Evolutionary conservation across 2,797 vertebrate species (phyloP), one percentile per base, ranked within the genome.

Genomic region (Microcaecilia unicolor): DNA sequence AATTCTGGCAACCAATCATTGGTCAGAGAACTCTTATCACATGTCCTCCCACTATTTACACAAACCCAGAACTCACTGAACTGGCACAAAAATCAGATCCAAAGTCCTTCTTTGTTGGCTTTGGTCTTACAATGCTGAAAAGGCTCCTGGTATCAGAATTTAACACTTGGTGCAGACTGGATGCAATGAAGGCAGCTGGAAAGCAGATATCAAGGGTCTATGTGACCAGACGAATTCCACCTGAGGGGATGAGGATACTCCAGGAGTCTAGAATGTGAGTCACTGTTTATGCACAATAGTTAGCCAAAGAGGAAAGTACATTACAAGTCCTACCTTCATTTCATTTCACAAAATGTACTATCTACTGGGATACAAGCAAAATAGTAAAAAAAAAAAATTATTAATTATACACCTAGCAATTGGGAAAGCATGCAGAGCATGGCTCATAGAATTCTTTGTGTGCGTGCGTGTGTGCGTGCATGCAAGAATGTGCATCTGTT

Each of bases 181-280:
- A 53, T 33, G 50, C 22, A 12, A 22, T 57, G 28, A 65, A 63
- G 37, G 69, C 73, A 21, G 57, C 64, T 22, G 76, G 76, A 72
- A 78, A 77, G 9, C 70, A 61, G 3, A 40, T 84, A 34, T 68
- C 69, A 2, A 67, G 70, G 13, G 70, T 88, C 10, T 89, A 83
- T 18, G 58, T 89, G 36, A 84, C 82, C 20, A 75, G 85, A 10
- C 74, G 77, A 51, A 74, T 89, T 30, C 86, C 84, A 11, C 80
- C 77, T 1, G 80, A 80, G 8, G 86, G 84, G n/a, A 41, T 88
- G 41, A 75, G 57, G 51, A 74, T 81, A 37, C 77, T 90, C 8
- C 60, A 41, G 11, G 70, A 84, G 46, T 88, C 83, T 23, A 76
- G 76, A 62, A 70, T 80, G 86, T 88, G 36, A 83, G 85, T 81